phyloP scores from a whole-genome alignment of 1,140 invertebrate genomes.

The Drosophila orosa region DNA sequence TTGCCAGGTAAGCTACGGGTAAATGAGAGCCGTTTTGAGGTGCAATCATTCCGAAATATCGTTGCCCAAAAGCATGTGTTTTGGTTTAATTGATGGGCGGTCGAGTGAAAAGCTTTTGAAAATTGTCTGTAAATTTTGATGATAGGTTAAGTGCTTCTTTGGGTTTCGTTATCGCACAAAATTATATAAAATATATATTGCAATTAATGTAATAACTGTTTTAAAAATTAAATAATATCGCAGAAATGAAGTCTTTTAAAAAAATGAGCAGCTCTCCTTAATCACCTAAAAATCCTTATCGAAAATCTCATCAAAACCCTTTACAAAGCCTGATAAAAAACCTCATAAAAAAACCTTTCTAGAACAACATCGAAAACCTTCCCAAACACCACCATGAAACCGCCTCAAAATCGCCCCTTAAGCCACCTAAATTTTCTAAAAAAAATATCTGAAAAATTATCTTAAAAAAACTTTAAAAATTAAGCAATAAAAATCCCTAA shows the following conservation, averaged over 20 bases:
- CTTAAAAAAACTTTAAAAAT: no score
- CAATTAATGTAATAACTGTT: neutral
- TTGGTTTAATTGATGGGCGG: slow-evolving; percentile 22
- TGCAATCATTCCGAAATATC: slow-evolving; percentile 8
- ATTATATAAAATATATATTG: neutral
- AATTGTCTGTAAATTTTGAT: neutral
- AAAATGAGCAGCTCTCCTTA: no score
- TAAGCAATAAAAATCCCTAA: no score
- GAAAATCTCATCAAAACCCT: neutral
- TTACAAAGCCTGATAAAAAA: neutral
- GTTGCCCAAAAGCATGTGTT: slow-evolving; percentile 1
- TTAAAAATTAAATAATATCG: neutral
- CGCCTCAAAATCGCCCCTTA: no score
- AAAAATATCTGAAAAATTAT: no score
- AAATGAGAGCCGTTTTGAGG: slow-evolving; percentile 4
- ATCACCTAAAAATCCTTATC: neutral
- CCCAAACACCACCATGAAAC: no score
- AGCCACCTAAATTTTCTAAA: no score
- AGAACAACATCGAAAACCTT: no score
- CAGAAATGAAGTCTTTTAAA: neutral
- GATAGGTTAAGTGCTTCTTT: neutral
- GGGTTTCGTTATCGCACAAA: neutral
- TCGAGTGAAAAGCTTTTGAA: slow-evolving; percentile 10
- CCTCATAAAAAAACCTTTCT: no score
- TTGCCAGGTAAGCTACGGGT: slow-evolving; percentile 27